Conservation (phyloP, 2,888 invertebrate species). For the Cinara cedri region DNA sequence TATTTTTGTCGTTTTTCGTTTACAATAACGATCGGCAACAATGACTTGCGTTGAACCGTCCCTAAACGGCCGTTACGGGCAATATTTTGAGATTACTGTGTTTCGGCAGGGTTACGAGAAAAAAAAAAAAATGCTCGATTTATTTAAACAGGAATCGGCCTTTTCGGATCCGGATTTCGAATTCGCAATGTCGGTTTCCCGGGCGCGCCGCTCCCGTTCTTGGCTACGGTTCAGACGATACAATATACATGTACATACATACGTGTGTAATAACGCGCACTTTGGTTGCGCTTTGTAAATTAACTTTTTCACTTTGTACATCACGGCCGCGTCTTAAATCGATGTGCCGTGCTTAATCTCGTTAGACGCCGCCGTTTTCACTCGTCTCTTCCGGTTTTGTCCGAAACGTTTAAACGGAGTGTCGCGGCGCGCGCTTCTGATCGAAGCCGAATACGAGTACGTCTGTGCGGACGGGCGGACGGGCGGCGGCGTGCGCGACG, state of each 20-base stretch:
- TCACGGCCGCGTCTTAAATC: slow-evolving; percentile 23
- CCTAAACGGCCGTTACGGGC: no score
- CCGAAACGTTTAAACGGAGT: slow-evolving; percentile 50
- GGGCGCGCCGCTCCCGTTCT: not conserved
- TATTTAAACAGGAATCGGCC: no score
- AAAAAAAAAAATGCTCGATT: no score
- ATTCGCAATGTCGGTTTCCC: not conserved
- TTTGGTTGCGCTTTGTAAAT: slow-evolving; percentile 43
- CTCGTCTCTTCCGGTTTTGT: slow-evolving; percentile 38
- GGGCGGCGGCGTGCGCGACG: not conserved
- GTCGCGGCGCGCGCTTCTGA: slow-evolving; percentile 26
- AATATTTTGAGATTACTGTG: no score
- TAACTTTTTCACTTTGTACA: slow-evolving; percentile 12
- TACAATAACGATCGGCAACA: no score
- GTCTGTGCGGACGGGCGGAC: not conserved
- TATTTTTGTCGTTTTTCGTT: no score
- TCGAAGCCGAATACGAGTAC: slow-evolving; percentile 7
- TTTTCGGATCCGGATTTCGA: no score
- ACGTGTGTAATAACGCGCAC: slow-evolving; percentile 8
- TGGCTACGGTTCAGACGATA: no score
- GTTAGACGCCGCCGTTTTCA: slow-evolving; percentile 42
- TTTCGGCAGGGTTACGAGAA: no score
- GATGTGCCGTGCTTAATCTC: slow-evolving; percentile 41
- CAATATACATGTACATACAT: no score
- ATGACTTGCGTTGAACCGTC: no score